phyloP scores from a whole-genome alignment of 1,140 invertebrate genomes.

The Diachasma alloeum region DNA sequence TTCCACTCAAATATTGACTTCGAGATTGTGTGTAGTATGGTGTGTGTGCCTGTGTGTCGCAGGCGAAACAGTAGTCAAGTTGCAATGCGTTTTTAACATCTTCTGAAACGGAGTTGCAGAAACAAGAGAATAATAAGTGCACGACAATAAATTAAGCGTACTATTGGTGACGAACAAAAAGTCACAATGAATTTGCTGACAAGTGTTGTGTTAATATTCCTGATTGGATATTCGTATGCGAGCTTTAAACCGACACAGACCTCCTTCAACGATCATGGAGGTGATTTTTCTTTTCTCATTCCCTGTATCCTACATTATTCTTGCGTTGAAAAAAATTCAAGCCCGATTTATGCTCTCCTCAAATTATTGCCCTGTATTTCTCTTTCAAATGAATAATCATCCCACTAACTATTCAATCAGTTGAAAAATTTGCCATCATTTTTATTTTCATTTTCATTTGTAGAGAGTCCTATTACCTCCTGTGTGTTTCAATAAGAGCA shows the following conservation, averaged over 20 bases:
- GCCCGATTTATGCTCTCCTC: too few relatives aligned
- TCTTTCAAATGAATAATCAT: too few relatives aligned
- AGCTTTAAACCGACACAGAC: constrained; percentile 52
- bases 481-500: background rate
- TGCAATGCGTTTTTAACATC: constrained; percentile 46
- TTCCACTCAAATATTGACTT: constrained; percentile 63
- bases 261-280: constrained; percentile 61
- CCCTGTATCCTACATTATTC: background rate
- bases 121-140: background rate
- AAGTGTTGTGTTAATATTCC: constrained; percentile 42
- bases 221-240: constrained; percentile 54
- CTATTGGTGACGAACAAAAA: background rate
- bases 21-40: constrained; percentile 47
- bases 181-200: constrained; percentile 13
- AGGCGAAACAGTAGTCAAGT: constrained; percentile 40
- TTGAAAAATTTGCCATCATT: background rate
- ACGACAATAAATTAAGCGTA: background rate
- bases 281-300: constrained; percentile 49
- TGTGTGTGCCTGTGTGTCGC: constrained; percentile 39
- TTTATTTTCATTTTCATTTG: background rate
- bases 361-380: too few relatives aligned
- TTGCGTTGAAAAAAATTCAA: too few relatives aligned
- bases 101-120: background rate
- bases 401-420: too few relatives aligned
- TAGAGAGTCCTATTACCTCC: background rate